Percentiles rank a stretch among this genome's conserved stretches.
These are phyloP conservation scores for Eueremaeus valkanovi DNA, from an alignment of 2,888 invertebrate species.

Conservation along the genomic window DNA sequence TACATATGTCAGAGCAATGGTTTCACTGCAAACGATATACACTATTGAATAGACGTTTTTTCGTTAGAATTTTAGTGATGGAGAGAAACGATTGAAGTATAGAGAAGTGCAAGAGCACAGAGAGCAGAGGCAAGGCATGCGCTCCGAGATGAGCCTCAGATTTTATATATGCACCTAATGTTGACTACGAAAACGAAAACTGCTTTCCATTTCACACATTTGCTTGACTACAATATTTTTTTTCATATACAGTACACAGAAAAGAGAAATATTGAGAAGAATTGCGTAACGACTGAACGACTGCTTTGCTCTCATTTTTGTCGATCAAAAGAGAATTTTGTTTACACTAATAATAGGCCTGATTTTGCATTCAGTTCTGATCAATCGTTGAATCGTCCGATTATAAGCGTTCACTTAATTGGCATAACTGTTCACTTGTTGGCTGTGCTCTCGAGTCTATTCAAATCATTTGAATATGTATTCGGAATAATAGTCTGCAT, in stretches of 20 bases:
- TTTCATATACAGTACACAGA: neutral
- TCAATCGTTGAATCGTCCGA: neutral
- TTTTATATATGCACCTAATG: slow-evolving; percentile 5
- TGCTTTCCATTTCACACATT: slow-evolving; percentile 23
- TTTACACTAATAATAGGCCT: no score
- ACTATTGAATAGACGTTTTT: slow-evolving; percentile 26
- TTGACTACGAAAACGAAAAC: neutral
- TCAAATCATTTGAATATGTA: neutral
- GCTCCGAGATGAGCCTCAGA: neutral
- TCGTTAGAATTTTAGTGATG: neutral
- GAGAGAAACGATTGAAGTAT: neutral
- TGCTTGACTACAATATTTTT: neutral
- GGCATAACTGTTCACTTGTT: neutral
- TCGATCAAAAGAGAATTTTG: no score
- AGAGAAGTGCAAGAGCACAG: neutral
- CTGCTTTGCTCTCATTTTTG: no score
- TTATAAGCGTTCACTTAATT: no score
- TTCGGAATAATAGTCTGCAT: neutral
- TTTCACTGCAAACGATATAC: neutral
- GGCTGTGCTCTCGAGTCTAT: neutral
- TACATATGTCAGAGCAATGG: slow-evolving; percentile 16
- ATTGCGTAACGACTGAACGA: neutral
- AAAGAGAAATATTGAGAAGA: neutral
- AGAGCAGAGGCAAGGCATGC: neutral
- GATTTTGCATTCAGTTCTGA: no score